Conservation (phyloP, 2,888 invertebrate species). For the Anarsia innoxiella region DNA sequence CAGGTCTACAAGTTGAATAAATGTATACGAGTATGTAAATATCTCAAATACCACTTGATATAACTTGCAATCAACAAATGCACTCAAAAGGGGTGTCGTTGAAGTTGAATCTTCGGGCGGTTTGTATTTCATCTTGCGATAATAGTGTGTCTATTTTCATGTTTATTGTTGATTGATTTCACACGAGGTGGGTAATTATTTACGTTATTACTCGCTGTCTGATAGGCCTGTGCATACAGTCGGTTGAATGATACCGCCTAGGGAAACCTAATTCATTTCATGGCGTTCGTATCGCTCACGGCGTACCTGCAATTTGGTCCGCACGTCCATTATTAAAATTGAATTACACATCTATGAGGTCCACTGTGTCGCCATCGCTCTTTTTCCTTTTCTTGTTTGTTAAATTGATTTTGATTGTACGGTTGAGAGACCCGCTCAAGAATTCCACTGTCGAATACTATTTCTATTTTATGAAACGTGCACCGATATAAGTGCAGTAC, state of each 20-base stretch:
- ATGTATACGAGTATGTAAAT: no score
- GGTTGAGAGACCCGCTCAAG: slow-evolving; percentile 1
- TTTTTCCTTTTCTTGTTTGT: slow-evolving; percentile 3
- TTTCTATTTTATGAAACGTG: slow-evolving; percentile 11
- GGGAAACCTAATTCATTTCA: slow-evolving; percentile 51
- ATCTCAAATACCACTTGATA: no score
- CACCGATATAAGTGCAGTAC: slow-evolving; percentile 1
- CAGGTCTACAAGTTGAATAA: no score
- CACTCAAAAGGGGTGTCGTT: no score
- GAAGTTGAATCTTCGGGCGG: slow-evolving; percentile 2
- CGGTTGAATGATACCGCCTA: slow-evolving; percentile 37
- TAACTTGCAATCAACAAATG: no score
- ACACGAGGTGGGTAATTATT: slow-evolving; percentile 31
- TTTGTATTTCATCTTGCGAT: not conserved
- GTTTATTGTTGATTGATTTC: slow-evolving; percentile 19
- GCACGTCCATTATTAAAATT: slow-evolving; percentile 50
- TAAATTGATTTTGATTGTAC: slow-evolving; percentile 8
- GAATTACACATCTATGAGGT: slow-evolving; percentile 29
- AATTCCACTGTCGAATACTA: slow-evolving; percentile 3
- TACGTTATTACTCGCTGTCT: slow-evolving; percentile 29
- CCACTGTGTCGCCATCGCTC: slow-evolving; percentile 4
- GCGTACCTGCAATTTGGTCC: slow-evolving; percentile 49
- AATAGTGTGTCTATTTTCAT: slow-evolving; percentile 4
- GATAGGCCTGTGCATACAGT: slow-evolving; percentile 26
- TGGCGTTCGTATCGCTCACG: slow-evolving; percentile 45